Percentiles rank a stretch among this genome's conserved stretches.
phyloP scores from a whole-genome alignment of 2,797 vertebrate species.

The Sebastes hopkinsi region DNA sequence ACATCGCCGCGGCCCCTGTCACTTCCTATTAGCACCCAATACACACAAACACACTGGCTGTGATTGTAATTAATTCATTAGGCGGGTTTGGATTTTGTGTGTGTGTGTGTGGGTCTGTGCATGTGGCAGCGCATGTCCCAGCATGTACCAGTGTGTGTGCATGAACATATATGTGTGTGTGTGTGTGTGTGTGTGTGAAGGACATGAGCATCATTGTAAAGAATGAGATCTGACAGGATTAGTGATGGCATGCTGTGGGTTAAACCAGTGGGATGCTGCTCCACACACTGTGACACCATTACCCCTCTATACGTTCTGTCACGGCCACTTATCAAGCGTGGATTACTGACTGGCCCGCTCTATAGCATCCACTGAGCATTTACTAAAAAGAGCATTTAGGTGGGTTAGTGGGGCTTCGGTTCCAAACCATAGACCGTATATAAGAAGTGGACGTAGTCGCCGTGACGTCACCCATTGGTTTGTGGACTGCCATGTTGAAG shows the following conservation, averaged over 20 bases:
- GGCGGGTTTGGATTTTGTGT: conserved; percentile 35
- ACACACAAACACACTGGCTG: conserved; percentile 61
- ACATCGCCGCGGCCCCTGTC: conserved; percentile 73
- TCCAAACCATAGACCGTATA: neutral
- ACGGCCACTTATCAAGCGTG: conserved; percentile 23
- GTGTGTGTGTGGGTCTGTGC: conserved; percentile 1
- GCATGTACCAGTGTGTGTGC: neutral
- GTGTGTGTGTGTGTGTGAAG: neutral
- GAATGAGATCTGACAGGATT: conserved; percentile 67
- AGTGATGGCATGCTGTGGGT: conserved; percentile 62
- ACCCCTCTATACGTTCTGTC: conserved; percentile 54
- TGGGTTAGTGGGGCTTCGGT: neutral
- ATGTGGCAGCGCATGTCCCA: conserved; percentile 2
- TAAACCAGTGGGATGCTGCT: conserved; percentile 58
- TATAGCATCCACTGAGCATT: conserved; percentile 2
- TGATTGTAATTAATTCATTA: conserved; percentile 76
- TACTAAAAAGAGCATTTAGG: conserved; percentile 11
- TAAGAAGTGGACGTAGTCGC: too few species aligned
- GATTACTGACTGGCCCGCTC: conserved; percentile 9
- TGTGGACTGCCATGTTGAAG: too few species aligned
- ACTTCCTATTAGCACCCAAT: conserved; percentile 73
- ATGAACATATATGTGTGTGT: neutral
- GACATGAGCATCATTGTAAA: conserved; percentile 38
- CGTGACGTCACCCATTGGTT: too few species aligned
- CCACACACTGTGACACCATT: conserved; percentile 65